Conservation (phyloP, 2,113 vertebrate genomes). For the Hydrochoerus hydrochaeris region DNA sequence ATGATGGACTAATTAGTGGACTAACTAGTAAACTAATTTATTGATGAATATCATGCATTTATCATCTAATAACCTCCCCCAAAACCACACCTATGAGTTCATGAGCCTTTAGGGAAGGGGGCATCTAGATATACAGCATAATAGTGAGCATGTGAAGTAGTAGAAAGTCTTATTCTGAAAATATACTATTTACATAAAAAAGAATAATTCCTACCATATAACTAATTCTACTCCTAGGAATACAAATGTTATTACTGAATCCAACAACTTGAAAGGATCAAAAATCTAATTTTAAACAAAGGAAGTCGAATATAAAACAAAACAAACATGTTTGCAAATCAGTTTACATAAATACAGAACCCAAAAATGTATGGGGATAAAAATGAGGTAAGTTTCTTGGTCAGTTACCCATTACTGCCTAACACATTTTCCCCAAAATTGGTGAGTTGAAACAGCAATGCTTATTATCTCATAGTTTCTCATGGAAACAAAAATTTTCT, state of each 20-base stretch:
- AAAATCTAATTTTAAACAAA: background rate
- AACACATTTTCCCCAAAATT: too few relatives aligned
- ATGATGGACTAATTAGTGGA: too few relatives aligned
- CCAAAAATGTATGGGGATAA: background rate
- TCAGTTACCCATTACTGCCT: too few relatives aligned
- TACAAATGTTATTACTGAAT: background rate
- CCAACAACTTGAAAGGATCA: background rate
- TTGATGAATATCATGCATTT: background rate
- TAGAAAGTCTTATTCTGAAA: background rate
- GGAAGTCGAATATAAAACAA: background rate
- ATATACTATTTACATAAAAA: too few relatives aligned
- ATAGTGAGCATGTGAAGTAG: background rate
- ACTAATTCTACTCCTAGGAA: background rate
- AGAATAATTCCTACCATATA: background rate
- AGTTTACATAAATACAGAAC: background rate
- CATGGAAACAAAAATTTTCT: background rate
- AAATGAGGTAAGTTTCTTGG: too few relatives aligned
- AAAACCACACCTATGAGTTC: background rate
- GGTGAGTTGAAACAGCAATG: too few relatives aligned
- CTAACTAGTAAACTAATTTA: background rate
- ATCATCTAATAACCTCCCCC: background rate
- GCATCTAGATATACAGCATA: background rate
- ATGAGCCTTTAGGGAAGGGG: background rate
- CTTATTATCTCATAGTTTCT: too few relatives aligned
- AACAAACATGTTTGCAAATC: background rate